Percentiles rank a stretch among this genome's conserved stretches.
Evolutionary conservation across 2,888 invertebrate genomes (phyloP).

Genomic region (Eledona agricola): DNA sequence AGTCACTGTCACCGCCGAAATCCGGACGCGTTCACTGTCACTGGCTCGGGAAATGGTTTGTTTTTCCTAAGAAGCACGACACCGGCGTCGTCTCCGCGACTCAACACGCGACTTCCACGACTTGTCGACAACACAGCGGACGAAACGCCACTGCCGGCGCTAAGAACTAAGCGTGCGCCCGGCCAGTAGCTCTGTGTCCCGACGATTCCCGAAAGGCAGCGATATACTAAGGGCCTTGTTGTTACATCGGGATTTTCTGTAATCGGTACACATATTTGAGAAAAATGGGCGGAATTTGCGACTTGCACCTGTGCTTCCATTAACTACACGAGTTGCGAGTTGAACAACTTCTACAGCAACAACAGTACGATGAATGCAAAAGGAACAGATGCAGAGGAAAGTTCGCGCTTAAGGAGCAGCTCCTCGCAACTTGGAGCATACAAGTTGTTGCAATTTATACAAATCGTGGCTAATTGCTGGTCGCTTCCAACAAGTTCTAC

Average conservation of each 20-base stretch:
- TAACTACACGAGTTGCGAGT: too few relatives aligned
- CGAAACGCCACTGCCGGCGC: constrained; percentile 53
- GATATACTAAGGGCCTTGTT: constrained; percentile 37
- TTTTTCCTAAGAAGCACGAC: constrained; percentile 2
- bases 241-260: constrained; percentile 25
- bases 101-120: constrained; percentile 9
- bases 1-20: constrained; percentile 10
- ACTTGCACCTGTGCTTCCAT: too few relatives aligned
- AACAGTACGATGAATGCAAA: too few relatives aligned
- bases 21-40: constrained; percentile 14
- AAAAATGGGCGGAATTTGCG: too few relatives aligned
- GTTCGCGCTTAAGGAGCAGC: too few relatives aligned
- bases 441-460: too few relatives aligned
- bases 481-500: too few relatives aligned
- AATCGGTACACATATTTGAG: too few relatives aligned
- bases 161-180: constrained; percentile 51
- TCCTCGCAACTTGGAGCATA: too few relatives aligned
- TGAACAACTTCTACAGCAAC: too few relatives aligned
- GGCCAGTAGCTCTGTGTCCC: constrained; percentile 51
- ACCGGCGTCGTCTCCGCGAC: constrained; percentile 20
- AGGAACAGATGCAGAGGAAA: too few relatives aligned
- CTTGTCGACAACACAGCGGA: constrained; percentile 43
- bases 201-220: constrained; percentile 50
- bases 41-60: constrained; percentile 11
- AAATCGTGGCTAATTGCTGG: too few relatives aligned